phyloP scores from a whole-genome alignment of 2,888 invertebrate species.

The Phaonia tiefii region DNA sequence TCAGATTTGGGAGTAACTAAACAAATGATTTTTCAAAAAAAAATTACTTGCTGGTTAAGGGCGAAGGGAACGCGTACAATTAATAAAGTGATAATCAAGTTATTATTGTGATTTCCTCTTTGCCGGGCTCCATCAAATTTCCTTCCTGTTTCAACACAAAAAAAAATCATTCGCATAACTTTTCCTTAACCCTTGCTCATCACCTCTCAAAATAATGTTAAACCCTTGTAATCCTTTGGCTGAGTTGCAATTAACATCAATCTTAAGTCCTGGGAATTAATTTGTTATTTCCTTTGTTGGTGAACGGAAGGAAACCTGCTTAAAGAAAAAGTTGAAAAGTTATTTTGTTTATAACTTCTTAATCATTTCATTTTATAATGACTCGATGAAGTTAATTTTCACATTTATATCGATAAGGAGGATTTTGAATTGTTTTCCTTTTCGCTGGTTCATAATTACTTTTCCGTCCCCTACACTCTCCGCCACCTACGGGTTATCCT shows the following conservation, averaged over 20 bases:
- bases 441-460: background rate
- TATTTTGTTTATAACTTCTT: constrained; percentile 34
- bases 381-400: constrained; percentile 45
- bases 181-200: background rate
- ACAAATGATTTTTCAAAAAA: no score
- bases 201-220: background rate
- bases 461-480: background rate
- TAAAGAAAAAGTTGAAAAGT: constrained; percentile 32
- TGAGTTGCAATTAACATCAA: constrained; percentile 43
- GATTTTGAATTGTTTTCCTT: constrained; percentile 19
- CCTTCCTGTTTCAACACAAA: background rate
- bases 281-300: constrained; percentile 12
- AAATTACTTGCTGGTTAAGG: no score
- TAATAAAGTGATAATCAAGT: constrained; percentile 1
- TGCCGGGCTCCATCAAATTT: background rate
- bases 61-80: background rate
- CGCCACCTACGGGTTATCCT: background rate
- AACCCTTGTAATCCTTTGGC: constrained; percentile 13
- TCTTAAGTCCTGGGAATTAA: constrained; percentile 26
- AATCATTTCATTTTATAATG: constrained; percentile 52
- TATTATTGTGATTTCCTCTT: constrained; percentile 13
- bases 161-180: background rate
- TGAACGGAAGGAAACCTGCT: constrained; percentile 9
- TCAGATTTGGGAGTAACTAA: no score
- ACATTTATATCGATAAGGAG: constrained; percentile 48